Base-by-base conservation (phyloP, 92 coral and sea anemone species). In the Epizoanthus illoricatus region DNA sequence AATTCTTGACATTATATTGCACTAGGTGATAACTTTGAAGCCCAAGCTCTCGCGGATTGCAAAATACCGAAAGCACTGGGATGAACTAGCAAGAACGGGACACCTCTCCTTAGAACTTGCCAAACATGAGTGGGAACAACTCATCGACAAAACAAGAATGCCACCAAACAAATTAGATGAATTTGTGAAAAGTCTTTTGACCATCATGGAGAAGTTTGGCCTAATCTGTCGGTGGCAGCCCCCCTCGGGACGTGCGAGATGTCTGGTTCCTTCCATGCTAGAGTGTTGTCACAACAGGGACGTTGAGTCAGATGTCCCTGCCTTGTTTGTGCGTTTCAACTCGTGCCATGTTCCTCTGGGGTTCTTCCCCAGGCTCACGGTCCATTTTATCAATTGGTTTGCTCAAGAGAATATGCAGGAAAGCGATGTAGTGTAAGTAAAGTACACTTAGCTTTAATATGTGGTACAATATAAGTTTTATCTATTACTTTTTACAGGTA, bases 181-280 rank as follows among this genome's bases (percentile, higher is more conserved):
- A 20, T 21, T 58, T 7, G 76, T 72, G 55, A 59, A 72, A 17
- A 72, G 24, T 19, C 28, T 72, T 23, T 72, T 72, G 18, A 43
- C n/a, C 18, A 72, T 72, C 40, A 72, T 72, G 76, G 76, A 72
- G 59, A 72, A 49, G 76, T 72, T 72, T 49, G 76, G 76, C 12
- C 39, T 72, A 20, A 20, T 72, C 36, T 72, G 76, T 59, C 58
- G 76, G 76, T 72, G 41, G 76, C 62, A 49, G 21, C 40, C 61
- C 54, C 16, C 21, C 17, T 13, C 36, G 17, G 55, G 59, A 21
- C 58, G 13, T 41, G 60, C 49, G 61, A 72, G 61, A 47, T 43
- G 21, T 72, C 59, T 72, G 58, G 76, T 72, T 11, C 76, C 76
- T 49, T 72, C 76, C 76, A 72, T 72, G 76, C 76, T 72, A 17